Evolutionary conservation across 2,888 invertebrate species (phyloP).

Genomic region (Tenthredo amoena): DNA sequence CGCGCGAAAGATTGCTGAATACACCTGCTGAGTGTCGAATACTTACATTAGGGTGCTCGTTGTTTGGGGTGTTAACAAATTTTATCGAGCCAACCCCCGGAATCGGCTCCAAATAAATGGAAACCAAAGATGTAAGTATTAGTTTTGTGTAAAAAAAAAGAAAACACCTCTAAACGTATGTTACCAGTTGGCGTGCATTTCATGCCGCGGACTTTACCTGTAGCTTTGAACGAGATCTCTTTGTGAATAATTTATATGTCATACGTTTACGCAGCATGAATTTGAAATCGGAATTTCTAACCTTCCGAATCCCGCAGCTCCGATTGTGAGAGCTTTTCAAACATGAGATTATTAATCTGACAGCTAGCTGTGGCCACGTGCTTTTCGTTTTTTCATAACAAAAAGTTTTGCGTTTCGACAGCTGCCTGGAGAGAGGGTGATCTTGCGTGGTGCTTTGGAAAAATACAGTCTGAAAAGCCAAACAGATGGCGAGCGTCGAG

Average conservation of each 20-base stretch:
- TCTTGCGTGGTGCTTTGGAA: background rate
- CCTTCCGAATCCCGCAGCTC: background rate
- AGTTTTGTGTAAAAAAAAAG: too few relatives aligned
- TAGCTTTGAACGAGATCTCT: background rate
- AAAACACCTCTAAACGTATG: too few relatives aligned
- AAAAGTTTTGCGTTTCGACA: background rate
- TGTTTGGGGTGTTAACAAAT: too few relatives aligned
- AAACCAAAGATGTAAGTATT: too few relatives aligned
- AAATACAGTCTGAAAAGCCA: constrained; percentile 8
- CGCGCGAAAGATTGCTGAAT: too few relatives aligned
- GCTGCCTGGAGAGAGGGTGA: background rate
- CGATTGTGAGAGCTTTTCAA: constrained; percentile 5
- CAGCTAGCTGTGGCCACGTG: background rate
- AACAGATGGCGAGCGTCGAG: background rate
- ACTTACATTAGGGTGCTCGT: too few relatives aligned
- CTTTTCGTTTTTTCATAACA: background rate
- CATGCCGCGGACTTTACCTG: background rate
- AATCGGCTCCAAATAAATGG: too few relatives aligned
- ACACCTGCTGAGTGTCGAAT: too few relatives aligned
- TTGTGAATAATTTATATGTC: background rate
- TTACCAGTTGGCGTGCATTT: too few relatives aligned
- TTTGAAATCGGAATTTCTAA: background rate
- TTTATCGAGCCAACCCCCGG: too few relatives aligned
- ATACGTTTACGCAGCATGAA: background rate
- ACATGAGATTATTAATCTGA: constrained; percentile 22